Evolutionary conservation across 2,113 vertebrate species (phyloP), one percentile per base, ranked within the genome.

Genomic region (Corythornis cristatus): DNA sequence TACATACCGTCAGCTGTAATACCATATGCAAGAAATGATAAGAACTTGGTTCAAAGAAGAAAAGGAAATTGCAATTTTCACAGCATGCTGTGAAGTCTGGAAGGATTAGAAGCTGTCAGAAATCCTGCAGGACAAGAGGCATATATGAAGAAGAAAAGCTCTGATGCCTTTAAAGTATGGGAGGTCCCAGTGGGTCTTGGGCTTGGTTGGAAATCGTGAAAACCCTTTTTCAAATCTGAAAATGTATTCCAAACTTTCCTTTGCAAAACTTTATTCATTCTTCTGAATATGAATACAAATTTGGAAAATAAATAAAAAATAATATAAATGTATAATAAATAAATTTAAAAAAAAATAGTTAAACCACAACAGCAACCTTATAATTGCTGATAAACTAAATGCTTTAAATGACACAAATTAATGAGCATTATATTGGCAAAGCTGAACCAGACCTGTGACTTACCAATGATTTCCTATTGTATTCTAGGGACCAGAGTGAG

Each of bases 11-110:
- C 95, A 90, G 57, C 67, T 80, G 37, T 67, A 91, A 95, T 58
- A 67, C 78, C 86, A 88, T 57, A 94, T 87, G 94, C 81, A 90
- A 94, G 86, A 89, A 95, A 85, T 9, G 42, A 93, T 94, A 95
- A 95, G 86, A 80, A 95, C 80, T 82, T 83, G n/a, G 94, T 93
- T 92, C 21, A 23, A 93, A 90, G 65, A 76, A 78, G 54, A 85
- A 86, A 93, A 95, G 57, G 57, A 95, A 93, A 95, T 68, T 58
- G 68, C 77, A 80, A 77, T 88, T 93, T 93, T 88, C 65, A 83
- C 75, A 90, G 68, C 51, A 57, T 19, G 37, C 68, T 91, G 78
- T 89, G 94, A 95, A 95, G 67, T 61, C 71, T 91, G 42, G 53
- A 92, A 90, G 71, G 78, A 93, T 96, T 79, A 92, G 57, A 86